Conservation (phyloP, 2,797 vertebrate species). For the Chrosomus eos region DNA sequence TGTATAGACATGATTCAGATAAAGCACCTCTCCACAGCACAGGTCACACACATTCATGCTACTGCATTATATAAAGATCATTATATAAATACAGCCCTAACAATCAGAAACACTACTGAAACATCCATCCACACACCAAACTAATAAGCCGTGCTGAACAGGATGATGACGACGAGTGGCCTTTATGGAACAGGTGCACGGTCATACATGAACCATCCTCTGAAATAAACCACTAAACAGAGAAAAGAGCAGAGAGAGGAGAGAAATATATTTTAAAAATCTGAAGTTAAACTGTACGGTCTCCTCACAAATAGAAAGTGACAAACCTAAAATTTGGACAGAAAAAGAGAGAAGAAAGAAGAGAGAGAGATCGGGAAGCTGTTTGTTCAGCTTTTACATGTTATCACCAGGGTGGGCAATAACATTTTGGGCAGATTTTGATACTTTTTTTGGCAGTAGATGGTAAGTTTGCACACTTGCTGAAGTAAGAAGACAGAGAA, state of each 20-base stretch:
- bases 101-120: slow-evolving; percentile 30
- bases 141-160: neutral
- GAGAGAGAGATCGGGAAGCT: neutral
- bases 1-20: slow-evolving; percentile 64
- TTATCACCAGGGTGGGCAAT: neutral
- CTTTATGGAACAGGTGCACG: neutral
- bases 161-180: neutral
- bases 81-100: slow-evolving; percentile 45
- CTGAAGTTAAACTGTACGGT: neutral
- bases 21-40: slow-evolving; percentile 52
- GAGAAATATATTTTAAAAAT: neutral
- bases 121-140: slow-evolving; percentile 9
- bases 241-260: neutral
- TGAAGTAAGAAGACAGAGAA: neutral
- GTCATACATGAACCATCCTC: neutral
- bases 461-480: neutral
- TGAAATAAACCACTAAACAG: neutral
- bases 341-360: neutral
- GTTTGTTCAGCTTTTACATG: neutral
- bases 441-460: neutral
- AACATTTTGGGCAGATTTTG: neutral
- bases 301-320: neutral
- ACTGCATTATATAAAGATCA: slow-evolving; percentile 58
- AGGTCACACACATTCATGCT: slow-evolving; percentile 44
- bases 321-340: neutral